Evolutionary conservation across 2,113 vertebrate genomes (phyloP).

Genomic region (Ictalurus furcatus): DNA sequence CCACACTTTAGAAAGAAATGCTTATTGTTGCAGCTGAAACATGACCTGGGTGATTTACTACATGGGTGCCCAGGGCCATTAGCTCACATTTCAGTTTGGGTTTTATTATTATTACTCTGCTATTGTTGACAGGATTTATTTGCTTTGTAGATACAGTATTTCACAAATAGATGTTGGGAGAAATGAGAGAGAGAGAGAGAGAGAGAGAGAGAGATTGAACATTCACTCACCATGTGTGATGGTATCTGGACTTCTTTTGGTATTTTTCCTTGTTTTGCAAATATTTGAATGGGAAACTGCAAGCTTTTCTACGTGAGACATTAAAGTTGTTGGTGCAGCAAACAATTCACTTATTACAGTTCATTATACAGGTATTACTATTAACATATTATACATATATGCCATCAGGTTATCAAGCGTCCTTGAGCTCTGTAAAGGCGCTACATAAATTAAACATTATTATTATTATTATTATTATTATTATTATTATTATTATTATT

Average conservation of each 20-base stretch:
- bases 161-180: not conserved
- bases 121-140: not conserved
- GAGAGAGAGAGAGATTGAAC: not conserved
- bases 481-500: no score
- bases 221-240: not conserved
- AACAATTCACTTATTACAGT: not conserved
- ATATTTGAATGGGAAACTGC: not conserved
- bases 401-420: no score
- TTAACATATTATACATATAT: not conserved
- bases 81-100: not conserved
- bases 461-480: no score
- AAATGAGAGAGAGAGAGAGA: not conserved
- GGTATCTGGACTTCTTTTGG: not conserved
- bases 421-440: no score
- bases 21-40: conserved; percentile 2
- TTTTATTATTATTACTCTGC: not conserved
- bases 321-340: not conserved
- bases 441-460: no score
- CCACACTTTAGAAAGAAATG: not conserved
- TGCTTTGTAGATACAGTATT: not conserved
- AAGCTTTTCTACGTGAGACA: not conserved
- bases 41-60: not conserved
- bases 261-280: not conserved
- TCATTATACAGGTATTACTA: not conserved
- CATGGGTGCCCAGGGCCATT: not conserved